Conservation (phyloP, 1,140 invertebrate species). For the Tribolium castaneum region DNA sequence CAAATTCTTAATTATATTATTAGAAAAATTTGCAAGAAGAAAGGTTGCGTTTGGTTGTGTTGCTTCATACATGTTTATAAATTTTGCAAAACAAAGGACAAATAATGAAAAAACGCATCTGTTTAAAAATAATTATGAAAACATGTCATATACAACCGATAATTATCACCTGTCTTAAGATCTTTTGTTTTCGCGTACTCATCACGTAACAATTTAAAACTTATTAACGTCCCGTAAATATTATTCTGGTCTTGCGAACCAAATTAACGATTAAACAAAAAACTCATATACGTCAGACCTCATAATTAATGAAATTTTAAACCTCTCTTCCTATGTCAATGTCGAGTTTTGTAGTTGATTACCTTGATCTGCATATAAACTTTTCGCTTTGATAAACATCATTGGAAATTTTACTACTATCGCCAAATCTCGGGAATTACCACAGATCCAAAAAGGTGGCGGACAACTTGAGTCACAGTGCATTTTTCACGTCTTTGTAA, state of each 20-base stretch:
- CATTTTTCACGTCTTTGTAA: too few species aligned
- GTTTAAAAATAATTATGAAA: background rate
- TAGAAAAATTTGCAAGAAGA: too few species aligned
- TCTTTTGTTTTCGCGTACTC: background rate
- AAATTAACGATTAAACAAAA: background rate
- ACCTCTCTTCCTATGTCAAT: conserved; percentile 3
- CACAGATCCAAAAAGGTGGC: background rate
- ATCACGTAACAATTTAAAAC: background rate
- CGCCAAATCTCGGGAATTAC: background rate
- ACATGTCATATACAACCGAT: background rate
- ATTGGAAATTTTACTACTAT: conserved; percentile 1
- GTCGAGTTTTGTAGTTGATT: background rate
- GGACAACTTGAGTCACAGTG: too few species aligned
- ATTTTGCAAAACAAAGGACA: background rate
- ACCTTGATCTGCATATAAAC: conserved; percentile 7
- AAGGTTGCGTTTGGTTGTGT: too few species aligned
- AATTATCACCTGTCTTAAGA: background rate
- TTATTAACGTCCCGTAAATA: background rate
- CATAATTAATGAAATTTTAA: background rate
- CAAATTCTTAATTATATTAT: background rate
- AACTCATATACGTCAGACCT: background rate
- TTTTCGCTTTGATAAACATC: background rate
- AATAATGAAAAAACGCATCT: background rate
- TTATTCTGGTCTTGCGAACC: background rate
- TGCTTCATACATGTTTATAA: background rate